phyloP scores from a whole-genome alignment of 1,140 invertebrate genomes.

The Samia ricini region DNA sequence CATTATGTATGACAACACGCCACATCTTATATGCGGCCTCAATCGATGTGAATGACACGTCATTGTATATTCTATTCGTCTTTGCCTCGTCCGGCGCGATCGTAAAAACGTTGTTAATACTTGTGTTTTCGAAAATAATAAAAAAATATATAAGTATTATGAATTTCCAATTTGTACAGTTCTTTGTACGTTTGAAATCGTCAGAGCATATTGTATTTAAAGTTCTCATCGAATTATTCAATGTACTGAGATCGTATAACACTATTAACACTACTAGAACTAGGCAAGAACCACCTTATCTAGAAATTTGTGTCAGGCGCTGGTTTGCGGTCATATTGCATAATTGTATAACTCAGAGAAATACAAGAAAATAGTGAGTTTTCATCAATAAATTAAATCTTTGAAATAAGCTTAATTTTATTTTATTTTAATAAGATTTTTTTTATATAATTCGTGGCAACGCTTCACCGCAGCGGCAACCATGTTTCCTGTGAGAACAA shows the following conservation, averaged over 20 bases:
- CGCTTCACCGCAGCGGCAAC: too few relatives aligned
- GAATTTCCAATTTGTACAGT: conserved; percentile 12
- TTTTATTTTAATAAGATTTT: too few relatives aligned
- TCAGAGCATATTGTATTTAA: neutral
- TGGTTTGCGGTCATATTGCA: too few relatives aligned
- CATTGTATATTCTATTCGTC: conserved; percentile 74
- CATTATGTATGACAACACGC: conserved; percentile 69
- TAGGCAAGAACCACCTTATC: too few relatives aligned
- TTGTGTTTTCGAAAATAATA: conserved; percentile 53
- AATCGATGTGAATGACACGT: conserved; percentile 75
- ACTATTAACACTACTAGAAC: too few relatives aligned
- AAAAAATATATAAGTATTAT: conserved; percentile 54
- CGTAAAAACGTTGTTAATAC: conserved; percentile 71
- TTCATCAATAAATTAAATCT: too few relatives aligned
- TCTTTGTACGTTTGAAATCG: conserved; percentile 7
- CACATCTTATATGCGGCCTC: conserved; percentile 73
- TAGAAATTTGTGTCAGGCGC: too few relatives aligned
- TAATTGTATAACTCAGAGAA: too few relatives aligned
- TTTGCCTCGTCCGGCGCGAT: conserved; percentile 55
- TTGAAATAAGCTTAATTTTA: too few relatives aligned
- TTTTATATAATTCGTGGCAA: too few relatives aligned
- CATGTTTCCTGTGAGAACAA: too few relatives aligned
- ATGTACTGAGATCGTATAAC: neutral
- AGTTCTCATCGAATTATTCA: neutral
- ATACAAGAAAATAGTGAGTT: too few relatives aligned